Conservation (phyloP, 2,797 vertebrate species). For the Presbytis comata region DNA sequence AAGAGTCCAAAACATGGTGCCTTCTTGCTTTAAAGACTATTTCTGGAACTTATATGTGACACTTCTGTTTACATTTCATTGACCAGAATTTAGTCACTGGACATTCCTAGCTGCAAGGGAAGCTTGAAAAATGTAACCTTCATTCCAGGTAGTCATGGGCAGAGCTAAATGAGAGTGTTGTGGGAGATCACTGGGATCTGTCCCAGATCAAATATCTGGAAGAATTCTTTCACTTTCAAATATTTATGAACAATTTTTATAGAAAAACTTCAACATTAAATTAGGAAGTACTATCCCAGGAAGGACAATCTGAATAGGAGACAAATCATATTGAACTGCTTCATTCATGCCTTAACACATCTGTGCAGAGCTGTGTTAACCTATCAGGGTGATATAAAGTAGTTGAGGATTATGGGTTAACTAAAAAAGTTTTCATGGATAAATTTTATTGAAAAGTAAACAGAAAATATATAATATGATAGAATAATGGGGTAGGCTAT, state of each 20-base stretch:
- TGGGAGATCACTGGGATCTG: not conserved
- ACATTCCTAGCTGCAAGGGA: not conserved
- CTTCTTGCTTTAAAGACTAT: not conserved
- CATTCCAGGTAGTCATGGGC: not conserved
- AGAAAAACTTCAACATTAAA: not conserved
- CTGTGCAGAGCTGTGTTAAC: not conserved
- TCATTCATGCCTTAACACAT: not conserved
- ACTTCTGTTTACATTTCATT: not conserved
- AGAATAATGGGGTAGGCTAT: not conserved
- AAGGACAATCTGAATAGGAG: not conserved
- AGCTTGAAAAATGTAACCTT: not conserved
- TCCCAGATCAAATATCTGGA: not conserved
- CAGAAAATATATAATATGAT: not conserved
- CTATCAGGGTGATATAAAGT: not conserved
- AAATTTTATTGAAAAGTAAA: not conserved
- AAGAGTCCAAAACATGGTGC: not conserved
- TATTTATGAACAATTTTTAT: not conserved
- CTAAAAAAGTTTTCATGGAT: not conserved
- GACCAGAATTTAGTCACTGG: not conserved
- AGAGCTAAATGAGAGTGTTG: not conserved
- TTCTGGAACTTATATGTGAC: not conserved
- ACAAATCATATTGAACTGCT: not conserved
- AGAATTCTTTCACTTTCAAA: not conserved
- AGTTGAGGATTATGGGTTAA: not conserved
- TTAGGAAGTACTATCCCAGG: not conserved